These are phyloP conservation scores for Dipodomys merriami DNA, from an alignment of 2,113 vertebrate species.

Conservation along the genomic window DNA sequence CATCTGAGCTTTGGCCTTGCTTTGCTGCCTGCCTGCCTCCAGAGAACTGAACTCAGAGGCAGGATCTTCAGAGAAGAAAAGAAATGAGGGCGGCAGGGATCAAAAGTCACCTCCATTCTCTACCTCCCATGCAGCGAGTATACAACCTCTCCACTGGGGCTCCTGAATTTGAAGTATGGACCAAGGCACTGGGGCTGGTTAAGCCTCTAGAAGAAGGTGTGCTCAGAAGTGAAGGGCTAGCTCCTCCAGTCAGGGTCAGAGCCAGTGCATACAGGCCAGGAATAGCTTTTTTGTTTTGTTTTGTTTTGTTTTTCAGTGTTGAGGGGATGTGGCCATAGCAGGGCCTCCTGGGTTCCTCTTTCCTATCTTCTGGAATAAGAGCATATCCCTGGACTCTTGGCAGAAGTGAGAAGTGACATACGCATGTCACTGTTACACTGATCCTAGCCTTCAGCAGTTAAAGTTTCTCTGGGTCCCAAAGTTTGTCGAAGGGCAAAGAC, in stretches of 20 bases:
- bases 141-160: not conserved
- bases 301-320: not conserved
- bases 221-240: not conserved
- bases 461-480: not conserved
- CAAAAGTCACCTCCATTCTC: slow-evolving; percentile 62
- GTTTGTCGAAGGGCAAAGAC: not conserved
- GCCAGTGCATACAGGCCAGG: not conserved
- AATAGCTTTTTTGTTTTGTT: too few relatives aligned
- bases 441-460: not conserved
- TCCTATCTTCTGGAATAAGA: not conserved
- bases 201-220: not conserved
- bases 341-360: not conserved
- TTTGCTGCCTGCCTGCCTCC: slow-evolving; percentile 11
- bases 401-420: not conserved
- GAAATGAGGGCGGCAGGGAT: slow-evolving; percentile 42
- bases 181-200: not conserved
- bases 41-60: slow-evolving; percentile 27
- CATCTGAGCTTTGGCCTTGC: not conserved
- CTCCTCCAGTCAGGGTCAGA: not conserved
- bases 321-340: not conserved
- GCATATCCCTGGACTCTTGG: not conserved
- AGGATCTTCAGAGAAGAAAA: slow-evolving; percentile 44
- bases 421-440: not conserved
- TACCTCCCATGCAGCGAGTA: slow-evolving; percentile 64
- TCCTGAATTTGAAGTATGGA: not conserved